Percentiles rank a stretch among this genome's conserved stretches.
These are phyloP conservation scores for Menura novaehollandiae DNA, from an alignment of 2,113 vertebrate species.

Conservation along the genomic window DNA sequence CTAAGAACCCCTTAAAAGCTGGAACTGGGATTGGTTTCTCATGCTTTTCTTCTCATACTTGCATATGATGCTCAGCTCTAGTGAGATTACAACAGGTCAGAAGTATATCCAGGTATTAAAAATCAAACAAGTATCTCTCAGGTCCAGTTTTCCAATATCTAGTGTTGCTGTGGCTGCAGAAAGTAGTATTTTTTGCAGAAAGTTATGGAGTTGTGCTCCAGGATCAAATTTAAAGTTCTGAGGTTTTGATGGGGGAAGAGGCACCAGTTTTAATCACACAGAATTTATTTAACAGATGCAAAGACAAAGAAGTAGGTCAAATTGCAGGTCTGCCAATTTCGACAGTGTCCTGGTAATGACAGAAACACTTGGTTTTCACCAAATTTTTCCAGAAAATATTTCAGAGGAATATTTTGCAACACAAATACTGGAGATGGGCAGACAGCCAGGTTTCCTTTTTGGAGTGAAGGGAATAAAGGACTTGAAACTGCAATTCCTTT, in stretches of 20 bases:
- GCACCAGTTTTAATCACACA: background rate
- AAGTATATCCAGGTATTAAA: background rate
- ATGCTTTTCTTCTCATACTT: background rate
- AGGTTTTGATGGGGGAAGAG: background rate
- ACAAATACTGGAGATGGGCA: background rate
- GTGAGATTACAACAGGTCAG: background rate
- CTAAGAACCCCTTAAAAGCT: background rate
- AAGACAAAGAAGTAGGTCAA: conserved; percentile 47
- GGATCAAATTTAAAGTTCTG: conserved; percentile 21
- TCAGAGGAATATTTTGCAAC: conserved; percentile 38
- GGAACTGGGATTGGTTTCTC: background rate
- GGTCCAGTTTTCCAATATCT: background rate
- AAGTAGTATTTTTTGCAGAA: background rate
- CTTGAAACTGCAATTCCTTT: background rate
- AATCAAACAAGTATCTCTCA: background rate
- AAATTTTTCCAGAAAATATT: background rate
- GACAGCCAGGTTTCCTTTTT: background rate
- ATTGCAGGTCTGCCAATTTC: conserved; percentile 20
- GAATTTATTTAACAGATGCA: conserved; percentile 47
- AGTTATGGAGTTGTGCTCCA: background rate
- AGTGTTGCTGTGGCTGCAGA: background rate
- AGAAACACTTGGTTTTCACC: conserved; percentile 32
- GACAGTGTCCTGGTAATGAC: conserved; percentile 33
- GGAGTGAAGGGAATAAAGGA: background rate
- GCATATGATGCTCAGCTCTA: background rate